These are phyloP conservation scores for Lepidocyrtoides sp. DNA, from an alignment of 2,888 invertebrate species.

Conservation along the genomic window DNA sequence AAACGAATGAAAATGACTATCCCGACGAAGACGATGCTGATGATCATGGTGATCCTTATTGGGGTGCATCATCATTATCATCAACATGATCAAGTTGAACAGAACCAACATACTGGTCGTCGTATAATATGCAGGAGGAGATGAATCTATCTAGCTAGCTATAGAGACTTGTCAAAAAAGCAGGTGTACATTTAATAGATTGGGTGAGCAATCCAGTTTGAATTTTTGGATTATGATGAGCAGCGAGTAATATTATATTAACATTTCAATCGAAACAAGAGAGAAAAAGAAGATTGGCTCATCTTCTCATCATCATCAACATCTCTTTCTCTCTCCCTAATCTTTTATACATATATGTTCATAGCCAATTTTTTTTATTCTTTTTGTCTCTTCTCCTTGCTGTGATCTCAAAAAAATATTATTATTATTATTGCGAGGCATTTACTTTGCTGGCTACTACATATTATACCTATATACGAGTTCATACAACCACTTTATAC, in stretches of 20 bases:
- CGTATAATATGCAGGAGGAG: neutral
- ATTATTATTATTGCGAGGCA: slow-evolving; percentile 40
- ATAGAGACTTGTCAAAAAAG: slow-evolving; percentile 72
- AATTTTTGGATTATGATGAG: slow-evolving; percentile 78
- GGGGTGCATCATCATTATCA: slow-evolving; percentile 60
- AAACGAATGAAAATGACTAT: slow-evolving; percentile 52
- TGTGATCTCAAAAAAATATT: slow-evolving; percentile 21
- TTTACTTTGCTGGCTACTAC: slow-evolving; percentile 45
- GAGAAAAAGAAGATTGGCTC: slow-evolving; percentile 71
- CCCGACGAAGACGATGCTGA: slow-evolving; percentile 32
- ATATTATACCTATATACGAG: slow-evolving; percentile 2
- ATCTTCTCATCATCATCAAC: slow-evolving; percentile 51
- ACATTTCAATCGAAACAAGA: slow-evolving; percentile 76
- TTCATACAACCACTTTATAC: no score
- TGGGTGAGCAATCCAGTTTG: slow-evolving; percentile 81
- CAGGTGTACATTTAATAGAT: slow-evolving; percentile 80
- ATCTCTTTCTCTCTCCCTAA: slow-evolving; percentile 4
- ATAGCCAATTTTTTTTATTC: slow-evolving; percentile 63
- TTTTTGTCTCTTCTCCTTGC: slow-evolving; percentile 9
- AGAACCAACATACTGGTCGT: neutral
- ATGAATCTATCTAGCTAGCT: no score
- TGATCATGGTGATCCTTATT: slow-evolving; percentile 71
- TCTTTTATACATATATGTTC: slow-evolving; percentile 57
- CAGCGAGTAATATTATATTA: slow-evolving; percentile 79
- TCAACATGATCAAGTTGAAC: neutral